Percentiles rank a stretch among this genome's conserved stretches.
These are phyloP conservation scores for Acanthoscelides obtectus DNA, from an alignment of 2,888 invertebrate genomes.

Conservation along the genomic window DNA sequence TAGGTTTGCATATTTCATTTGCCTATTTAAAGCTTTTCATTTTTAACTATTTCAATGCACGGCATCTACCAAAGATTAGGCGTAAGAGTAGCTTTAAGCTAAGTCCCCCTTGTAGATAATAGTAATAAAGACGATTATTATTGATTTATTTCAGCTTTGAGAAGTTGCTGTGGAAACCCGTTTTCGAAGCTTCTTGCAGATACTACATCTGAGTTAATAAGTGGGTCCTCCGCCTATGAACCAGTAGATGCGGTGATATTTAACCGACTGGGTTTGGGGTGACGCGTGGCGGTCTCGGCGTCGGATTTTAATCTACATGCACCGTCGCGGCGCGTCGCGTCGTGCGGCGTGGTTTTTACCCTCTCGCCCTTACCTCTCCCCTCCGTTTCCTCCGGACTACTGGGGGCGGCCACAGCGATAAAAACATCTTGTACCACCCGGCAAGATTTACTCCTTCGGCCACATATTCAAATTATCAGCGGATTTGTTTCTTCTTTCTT, in stretches of 20 bases:
- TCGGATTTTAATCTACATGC: conserved; percentile 51
- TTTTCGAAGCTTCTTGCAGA: neutral
- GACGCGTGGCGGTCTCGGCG: conserved; percentile 43
- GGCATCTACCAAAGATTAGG: too few species aligned
- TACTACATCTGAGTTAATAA: neutral
- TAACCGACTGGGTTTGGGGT: conserved; percentile 37
- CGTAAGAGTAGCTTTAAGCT: too few species aligned
- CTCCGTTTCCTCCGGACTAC: neutral
- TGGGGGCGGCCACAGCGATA: conserved; percentile 38
- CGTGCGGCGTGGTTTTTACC: conserved; percentile 39
- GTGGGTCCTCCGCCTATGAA: neutral
- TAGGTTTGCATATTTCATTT: too few species aligned
- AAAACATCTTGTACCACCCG: conserved; percentile 49
- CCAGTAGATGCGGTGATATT: conserved; percentile 43
- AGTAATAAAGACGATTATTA: too few species aligned
- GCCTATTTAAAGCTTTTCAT: too few species aligned
- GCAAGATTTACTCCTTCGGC: conserved; percentile 49
- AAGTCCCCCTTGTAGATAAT: too few species aligned
- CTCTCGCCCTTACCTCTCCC: conserved; percentile 39
- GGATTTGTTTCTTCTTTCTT: conserved; percentile 51
- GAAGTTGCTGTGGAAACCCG: too few species aligned
- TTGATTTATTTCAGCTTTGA: too few species aligned
- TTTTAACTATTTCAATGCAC: too few species aligned
- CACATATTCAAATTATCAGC: conserved; percentile 53
- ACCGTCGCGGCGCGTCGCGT: conserved; percentile 25